Base-by-base conservation (phyloP, 2,888 invertebrate genomes). In the Diabrotica balteata region DNA sequence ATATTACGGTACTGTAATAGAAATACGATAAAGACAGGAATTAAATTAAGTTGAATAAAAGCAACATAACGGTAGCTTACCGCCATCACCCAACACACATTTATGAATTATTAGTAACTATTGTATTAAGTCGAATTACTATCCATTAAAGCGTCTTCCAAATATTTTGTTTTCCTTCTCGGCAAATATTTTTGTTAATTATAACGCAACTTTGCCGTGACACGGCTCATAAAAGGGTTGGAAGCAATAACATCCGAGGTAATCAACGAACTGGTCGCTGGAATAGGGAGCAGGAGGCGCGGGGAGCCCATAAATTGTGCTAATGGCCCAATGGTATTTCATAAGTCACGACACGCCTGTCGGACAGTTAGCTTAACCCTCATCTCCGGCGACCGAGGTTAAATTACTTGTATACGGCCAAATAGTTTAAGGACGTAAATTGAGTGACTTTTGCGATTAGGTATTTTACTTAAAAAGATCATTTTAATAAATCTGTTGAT, bases 321-420 rank as follows among this genome's bases (percentile, higher is more conserved):
- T 83, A 83, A 84, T 83, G 83, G 82, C 81, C 80, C 81, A 77
- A 80, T 80, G 83, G 84, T 82, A 84, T 83, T 84, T 83, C 84
- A 83, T 84, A 83, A 70, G 70, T 64, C 60, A 64, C 62, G 72
- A 68, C 67, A 60, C 47, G 65, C 47, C 64, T 58, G 64, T 50
- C 64, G 44, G 63, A 63, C 62, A 59, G 53, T 60, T 58, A 63
- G 63, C 60, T 61, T 58, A 59, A 72, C 72, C 72, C 72, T 67
- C 64, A 66, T 72, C 67, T 64, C 55, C 59, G 58, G 9, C 42
- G 53, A 61, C 62, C 66, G 72, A 68, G 72, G 72, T 72, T 68
- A 72, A 70, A 72, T 69, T 72, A 65, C 68, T 70, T 50, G 64
- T 51, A 62, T 59, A 58, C 50, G 68, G 63, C 61, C 68, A 58